These are phyloP conservation scores for Crocallis elinguaria DNA, from an alignment of 2,888 invertebrate species.

Conservation along the genomic window DNA sequence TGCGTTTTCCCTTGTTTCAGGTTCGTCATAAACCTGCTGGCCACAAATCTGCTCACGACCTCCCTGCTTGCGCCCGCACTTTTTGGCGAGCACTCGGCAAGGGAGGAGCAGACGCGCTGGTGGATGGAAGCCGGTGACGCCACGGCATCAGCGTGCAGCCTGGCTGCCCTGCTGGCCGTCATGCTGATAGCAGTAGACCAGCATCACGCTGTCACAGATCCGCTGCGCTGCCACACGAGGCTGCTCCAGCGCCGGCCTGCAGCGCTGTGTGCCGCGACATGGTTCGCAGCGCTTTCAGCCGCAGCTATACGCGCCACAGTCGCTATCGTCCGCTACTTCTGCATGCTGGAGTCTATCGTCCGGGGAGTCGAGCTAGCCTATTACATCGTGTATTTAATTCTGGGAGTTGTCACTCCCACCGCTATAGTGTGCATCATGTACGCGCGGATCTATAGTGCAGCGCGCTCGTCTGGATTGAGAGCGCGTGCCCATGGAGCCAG, in stretches of 20 bases:
- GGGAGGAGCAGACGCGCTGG: slow-evolving; percentile 83
- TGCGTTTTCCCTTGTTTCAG: slow-evolving; percentile 76
- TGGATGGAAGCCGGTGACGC: slow-evolving; percentile 85
- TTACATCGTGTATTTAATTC: slow-evolving; percentile 69
- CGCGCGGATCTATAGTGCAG: slow-evolving; percentile 90
- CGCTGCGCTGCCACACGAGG: slow-evolving; percentile 80
- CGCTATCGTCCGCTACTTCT: slow-evolving; percentile 62
- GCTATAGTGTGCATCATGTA: slow-evolving; percentile 90
- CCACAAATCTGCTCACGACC: slow-evolving; percentile 78
- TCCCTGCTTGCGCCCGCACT: slow-evolving; percentile 79
- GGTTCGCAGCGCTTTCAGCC: slow-evolving; percentile 77
- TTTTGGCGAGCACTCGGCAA: slow-evolving; percentile 86
- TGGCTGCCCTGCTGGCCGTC: slow-evolving; percentile 69
- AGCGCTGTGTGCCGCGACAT: slow-evolving; percentile 81
- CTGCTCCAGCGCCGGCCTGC: slow-evolving; percentile 74
- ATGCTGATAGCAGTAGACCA: slow-evolving; percentile 81
- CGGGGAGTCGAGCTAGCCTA: slow-evolving; percentile 68
- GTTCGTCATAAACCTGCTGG: slow-evolving; percentile 86
- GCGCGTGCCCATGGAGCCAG: slow-evolving; percentile 78
- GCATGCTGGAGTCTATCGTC: slow-evolving; percentile 59
- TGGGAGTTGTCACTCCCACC: slow-evolving; percentile 74
- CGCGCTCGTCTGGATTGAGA: slow-evolving; percentile 87
- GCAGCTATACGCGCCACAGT: slow-evolving; percentile 67
- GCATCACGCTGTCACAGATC: slow-evolving; percentile 82
- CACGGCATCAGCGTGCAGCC: slow-evolving; percentile 68